These are phyloP conservation scores for Rhopalosiphum padi DNA, from an alignment of 1,140 invertebrate species.

Conservation along the genomic window DNA sequence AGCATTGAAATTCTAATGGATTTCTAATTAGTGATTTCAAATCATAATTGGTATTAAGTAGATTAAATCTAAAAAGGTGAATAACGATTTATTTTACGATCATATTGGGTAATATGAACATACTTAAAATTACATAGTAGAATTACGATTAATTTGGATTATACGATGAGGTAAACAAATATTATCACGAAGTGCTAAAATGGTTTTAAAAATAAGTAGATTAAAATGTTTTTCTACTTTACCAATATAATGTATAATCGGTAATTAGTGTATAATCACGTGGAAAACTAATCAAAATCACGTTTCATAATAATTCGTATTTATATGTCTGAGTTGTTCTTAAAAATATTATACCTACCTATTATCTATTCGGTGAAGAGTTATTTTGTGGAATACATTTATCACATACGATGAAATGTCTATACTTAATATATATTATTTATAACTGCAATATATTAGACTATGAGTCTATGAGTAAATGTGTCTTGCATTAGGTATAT, in stretches of 20 bases:
- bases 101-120: background rate
- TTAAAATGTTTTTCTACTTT: background rate
- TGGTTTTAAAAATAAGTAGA: background rate
- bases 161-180: background rate
- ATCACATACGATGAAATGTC: background rate
- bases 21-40: background rate
- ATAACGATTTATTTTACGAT: background rate
- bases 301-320: background rate
- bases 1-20: background rate
- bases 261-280: background rate
- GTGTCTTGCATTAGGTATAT: no score
- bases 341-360: no score
- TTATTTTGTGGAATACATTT: background rate
- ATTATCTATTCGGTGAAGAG: background rate
- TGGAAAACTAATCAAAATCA: background rate
- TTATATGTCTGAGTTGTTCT: background rate
- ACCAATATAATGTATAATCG: background rate
- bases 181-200: background rate
- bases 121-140: no score
- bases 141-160: background rate
- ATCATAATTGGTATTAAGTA: background rate
- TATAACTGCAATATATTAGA: background rate
- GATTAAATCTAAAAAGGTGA: background rate
- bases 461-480: background rate
- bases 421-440: background rate